These are phyloP conservation scores for human (Homo sapiens) DNA, from an alignment of 2,113 vertebrate species.

Conservation along the genomic window DNA sequence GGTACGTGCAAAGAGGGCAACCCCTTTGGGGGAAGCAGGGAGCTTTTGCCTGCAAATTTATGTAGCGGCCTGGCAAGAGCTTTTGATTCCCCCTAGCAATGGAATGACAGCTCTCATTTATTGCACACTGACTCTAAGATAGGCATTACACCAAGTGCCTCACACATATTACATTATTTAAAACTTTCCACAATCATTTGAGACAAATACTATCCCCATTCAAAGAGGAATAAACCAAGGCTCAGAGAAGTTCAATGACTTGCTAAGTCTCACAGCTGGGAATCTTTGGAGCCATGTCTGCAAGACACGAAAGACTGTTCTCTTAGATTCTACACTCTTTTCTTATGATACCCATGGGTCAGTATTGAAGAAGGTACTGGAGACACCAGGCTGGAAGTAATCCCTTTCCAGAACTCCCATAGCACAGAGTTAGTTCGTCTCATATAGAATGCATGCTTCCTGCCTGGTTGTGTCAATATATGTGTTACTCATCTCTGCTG, in stretches of 20 bases:
- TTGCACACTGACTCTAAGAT: neutral
- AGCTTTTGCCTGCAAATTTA: neutral
- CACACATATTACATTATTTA: neutral
- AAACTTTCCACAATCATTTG: neutral
- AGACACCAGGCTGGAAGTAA: neutral
- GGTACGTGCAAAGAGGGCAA: neutral
- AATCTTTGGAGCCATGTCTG: neutral
- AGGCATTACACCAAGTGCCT: neutral
- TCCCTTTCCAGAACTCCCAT: neutral
- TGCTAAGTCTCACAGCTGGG: neutral
- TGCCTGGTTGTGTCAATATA: no score
- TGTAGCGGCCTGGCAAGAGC: neutral
- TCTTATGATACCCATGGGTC: neutral
- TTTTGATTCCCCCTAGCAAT: neutral
- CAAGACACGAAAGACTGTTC: neutral
- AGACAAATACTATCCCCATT: neutral
- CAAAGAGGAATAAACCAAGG: neutral
- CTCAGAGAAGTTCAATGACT: neutral
- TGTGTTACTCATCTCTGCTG: neutral
- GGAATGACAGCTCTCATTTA: neutral
- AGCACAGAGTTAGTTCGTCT: neutral
- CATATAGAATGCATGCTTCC: neutral
- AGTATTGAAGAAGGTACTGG: neutral
- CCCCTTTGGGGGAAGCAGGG: neutral
- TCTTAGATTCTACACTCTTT: neutral